Percentiles rank a stretch among this genome's conserved stretches.
phyloP scores from a whole-genome alignment of 2,113 vertebrate species.

The Toxotes jaculatrix region DNA sequence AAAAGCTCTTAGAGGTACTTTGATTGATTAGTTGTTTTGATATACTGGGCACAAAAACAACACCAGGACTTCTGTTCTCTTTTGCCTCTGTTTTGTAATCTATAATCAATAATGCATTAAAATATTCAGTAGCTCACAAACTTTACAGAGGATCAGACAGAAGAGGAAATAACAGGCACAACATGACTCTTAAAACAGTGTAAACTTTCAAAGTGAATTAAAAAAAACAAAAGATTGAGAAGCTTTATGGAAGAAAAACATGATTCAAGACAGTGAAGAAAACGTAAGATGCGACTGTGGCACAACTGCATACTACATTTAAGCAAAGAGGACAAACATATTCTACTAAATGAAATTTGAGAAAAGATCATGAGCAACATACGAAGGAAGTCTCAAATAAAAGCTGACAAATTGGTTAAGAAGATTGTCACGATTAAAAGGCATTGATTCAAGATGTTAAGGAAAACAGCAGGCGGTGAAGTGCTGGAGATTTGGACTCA shows the following conservation, averaged over 20 bases:
- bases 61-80: constrained; percentile 36
- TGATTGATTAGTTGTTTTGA: constrained; percentile 56
- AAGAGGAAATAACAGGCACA: constrained; percentile 79
- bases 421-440: constrained; percentile 48
- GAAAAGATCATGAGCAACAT: not conserved
- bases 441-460: not conserved
- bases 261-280: not conserved
- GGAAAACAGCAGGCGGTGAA: not conserved
- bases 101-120: constrained; percentile 55
- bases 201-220: constrained; percentile 73
- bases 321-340: not conserved
- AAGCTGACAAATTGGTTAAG: not conserved
- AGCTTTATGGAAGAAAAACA: constrained; percentile 3
- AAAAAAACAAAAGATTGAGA: constrained; percentile 23
- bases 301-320: not conserved
- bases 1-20: constrained; percentile 79
- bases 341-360: not conserved
- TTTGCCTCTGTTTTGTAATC: constrained; percentile 48
- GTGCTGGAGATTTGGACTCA: not conserved
- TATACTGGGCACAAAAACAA: constrained; percentile 59
- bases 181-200: constrained; percentile 72
- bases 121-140: constrained; percentile 70
- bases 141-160: constrained; percentile 71
- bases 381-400: not conserved
- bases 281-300: not conserved